These are phyloP conservation scores for Drepana falcataria DNA, from an alignment of 2,888 invertebrate species.

Conservation along the genomic window DNA sequence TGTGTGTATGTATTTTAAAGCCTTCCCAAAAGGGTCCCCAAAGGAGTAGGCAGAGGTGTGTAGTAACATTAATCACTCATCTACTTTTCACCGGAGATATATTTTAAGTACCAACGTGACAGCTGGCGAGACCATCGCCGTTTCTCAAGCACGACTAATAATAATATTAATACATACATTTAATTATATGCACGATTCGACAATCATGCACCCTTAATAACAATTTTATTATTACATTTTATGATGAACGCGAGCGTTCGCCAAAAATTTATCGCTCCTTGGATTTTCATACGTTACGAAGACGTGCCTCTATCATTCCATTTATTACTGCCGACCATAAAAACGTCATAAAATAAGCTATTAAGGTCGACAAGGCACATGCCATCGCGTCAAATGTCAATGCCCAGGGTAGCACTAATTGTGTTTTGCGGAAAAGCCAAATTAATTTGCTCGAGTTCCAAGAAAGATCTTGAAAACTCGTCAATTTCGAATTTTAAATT, in stretches of 20 bases:
- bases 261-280: constrained; percentile 24
- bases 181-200: not conserved
- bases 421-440: constrained; percentile 5
- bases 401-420: constrained; percentile 13
- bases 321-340: constrained; percentile 51
- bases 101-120: too few species aligned
- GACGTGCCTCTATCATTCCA: constrained; percentile 36
- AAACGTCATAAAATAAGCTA: constrained; percentile 42
- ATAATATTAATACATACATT: not conserved
- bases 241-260: constrained; percentile 16
- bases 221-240: constrained; percentile 10
- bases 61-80: too few species aligned
- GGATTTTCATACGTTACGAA: constrained; percentile 34
- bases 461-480: too few species aligned
- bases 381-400: constrained; percentile 29
- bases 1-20: too few species aligned
- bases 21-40: too few species aligned
- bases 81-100: too few species aligned
- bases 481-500: too few species aligned
- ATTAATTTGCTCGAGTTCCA: not conserved
- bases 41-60: too few species aligned
- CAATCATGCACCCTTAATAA: not conserved
- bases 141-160: too few species aligned
- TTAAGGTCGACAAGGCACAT: constrained; percentile 28
- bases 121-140: too few species aligned